Evolutionary conservation across 2,113 vertebrate species (phyloP), one percentile per base, ranked within the genome.

Genomic region (Bungarus multicinctus): DNA sequence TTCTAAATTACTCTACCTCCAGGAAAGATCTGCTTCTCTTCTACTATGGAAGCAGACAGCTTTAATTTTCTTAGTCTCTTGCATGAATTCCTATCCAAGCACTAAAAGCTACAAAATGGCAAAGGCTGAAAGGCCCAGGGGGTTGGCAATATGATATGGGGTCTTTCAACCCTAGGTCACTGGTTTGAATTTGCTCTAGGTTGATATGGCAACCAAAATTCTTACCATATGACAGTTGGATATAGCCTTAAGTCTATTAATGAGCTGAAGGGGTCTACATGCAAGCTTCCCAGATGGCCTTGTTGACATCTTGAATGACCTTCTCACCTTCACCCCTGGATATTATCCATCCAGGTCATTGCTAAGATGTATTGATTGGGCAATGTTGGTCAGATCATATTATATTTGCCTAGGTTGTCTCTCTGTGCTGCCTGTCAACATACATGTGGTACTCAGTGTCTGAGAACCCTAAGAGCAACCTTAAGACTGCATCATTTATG

Each of bases 401-500:
- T 95, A 53, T 20, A 10, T 55, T 54, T 91, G 11, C 39, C 25
- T 94, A 0, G 58, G 20, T 22, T 50, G 16, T 8, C 85, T 93
- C 89, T 3, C 10, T 45, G 2, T 18, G 91, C 50, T 87, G 92
- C 22, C 16, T 64, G 92, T 90, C 9, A 34, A 45, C 9, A 85
- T 92, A 10, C 47, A 93, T 69, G 64, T 91, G 64, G 47, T n/a
- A 16, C 91, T 90, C 92, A 57, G 93, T 64, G 90, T 20, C 50
- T 64, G 54, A 91, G 55, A 55, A 27, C n/a, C 85, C 0, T 0
- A 94, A 95, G 89, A 11, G 5, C 25, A 58, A 90, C 92, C 90
- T 88, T 96, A 93, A 54, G 94, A 20, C 57, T 89, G 87, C 47
- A 94, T 92, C 50, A 55, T 93, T 93, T 97, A 93, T 93, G 95